Base-by-base conservation (phyloP, 2,113 vertebrate genomes). In the Eira barbara region DNA sequence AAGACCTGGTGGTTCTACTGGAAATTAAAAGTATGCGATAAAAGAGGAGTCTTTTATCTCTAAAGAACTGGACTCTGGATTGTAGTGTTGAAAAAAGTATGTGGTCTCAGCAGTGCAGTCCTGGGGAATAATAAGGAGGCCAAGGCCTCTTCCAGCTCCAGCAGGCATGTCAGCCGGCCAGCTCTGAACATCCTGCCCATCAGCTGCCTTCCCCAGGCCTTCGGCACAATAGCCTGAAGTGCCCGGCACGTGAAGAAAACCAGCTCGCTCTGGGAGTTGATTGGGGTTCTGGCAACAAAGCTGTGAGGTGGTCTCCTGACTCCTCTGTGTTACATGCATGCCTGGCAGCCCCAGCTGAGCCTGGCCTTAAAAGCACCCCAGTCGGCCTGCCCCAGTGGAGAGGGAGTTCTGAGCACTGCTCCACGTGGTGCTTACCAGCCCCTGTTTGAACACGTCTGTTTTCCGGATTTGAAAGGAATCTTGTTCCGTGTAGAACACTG, bases 351-450 rank as follows among this genome's bases (percentile, higher is more conserved):
- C 7, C 31, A 9, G 4, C 55, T 49, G 52, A 63, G 25, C 21
- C 31, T n/a, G 7, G 34, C 23, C 73, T 34, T 45, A n/a, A 12
- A 78, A 78, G 84, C 39, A 1, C 29, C 74, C 52, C 55, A 1
- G 12, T 7, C 86, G 20, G 18, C 78, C 87, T 61, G 47, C 79
- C 65, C 12, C 2, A 1, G 2, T 11, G 6, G 89, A 47, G 23
- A 2, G 0, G 45, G 47, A 49, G 7, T 83, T 73, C 89, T 6
- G 1, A 9, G 78, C 9, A 1, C 10, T 20, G 0, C 0, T 45
- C 57, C 3, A 0, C 1, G 14, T 10, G 4, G 83, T 21, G 23
- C n/a, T 63, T 61, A 12, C 63, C 25, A 31, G n/a, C 65, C 74
- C 23, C 59, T 73, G 3, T 65, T 42, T 10, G 23, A 47, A 87